Conservation (phyloP, 2,888 invertebrate genomes). For the Napeogenes inachia region DNA sequence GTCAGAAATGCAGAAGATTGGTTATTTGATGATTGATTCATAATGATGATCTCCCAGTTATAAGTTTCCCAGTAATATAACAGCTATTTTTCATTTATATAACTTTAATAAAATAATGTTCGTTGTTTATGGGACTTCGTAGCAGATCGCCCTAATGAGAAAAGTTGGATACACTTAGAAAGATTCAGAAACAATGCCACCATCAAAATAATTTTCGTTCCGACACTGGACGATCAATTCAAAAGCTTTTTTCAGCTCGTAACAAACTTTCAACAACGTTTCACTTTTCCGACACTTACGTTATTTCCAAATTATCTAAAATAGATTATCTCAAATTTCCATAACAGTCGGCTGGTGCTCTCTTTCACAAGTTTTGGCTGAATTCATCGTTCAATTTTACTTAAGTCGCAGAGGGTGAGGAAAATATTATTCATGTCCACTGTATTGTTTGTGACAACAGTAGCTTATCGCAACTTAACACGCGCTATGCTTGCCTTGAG, state of each 20-base stretch:
- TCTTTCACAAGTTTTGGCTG: conserved; percentile 15
- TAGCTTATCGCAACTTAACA: conserved; percentile 23
- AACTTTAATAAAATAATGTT: conserved; percentile 33
- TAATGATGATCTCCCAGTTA: no score
- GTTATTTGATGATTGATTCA: no score
- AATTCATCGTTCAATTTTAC: conserved; percentile 15
- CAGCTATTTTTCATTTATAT: conserved; percentile 11
- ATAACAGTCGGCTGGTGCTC: conserved; percentile 7
- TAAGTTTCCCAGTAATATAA: not conserved
- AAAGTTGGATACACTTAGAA: conserved; percentile 65
- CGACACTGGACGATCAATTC: conserved; percentile 70
- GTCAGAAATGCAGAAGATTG: no score
- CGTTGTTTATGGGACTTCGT: conserved; percentile 34
- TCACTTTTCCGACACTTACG: conserved; percentile 48
- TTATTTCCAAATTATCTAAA: conserved; percentile 44
- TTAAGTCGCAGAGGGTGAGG: conserved; percentile 12
- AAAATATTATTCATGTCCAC: conserved; percentile 14
- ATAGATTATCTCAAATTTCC: conserved; percentile 25
- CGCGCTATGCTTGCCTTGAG: conserved; percentile 9
- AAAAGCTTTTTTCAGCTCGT: conserved; percentile 55
- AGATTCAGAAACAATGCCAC: conserved; percentile 61
- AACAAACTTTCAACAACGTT: conserved; percentile 40
- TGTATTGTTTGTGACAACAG: conserved; percentile 18
- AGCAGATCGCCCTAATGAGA: conserved; percentile 63
- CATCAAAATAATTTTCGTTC: conserved; percentile 65